Evolutionary conservation across 1,140 invertebrate genomes (phyloP), one percentile per base, ranked within the genome.

Genomic region (Hypothenemus hampei): DNA sequence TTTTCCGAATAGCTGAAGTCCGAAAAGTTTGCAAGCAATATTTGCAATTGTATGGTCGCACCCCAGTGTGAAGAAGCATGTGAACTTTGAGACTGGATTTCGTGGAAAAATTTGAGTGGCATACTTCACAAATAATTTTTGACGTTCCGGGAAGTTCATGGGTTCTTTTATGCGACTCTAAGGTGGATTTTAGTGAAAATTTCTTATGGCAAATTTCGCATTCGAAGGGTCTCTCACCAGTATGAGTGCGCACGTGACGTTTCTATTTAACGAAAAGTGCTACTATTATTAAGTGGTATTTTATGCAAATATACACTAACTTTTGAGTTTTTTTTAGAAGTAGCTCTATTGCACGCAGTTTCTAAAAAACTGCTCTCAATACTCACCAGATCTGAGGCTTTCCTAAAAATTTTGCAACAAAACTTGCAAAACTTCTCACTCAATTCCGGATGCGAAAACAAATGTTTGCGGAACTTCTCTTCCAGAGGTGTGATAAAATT

Each of bases 11-110:
- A 5, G 83, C 83, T 2, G 81, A 78, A 1, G 85, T 88, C 65
- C 84, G 69, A 64, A 87, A 89, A 45, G 73, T 71, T 18, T 77
- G 69, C 21, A 78, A 74, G 58, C 81, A 83, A n/a, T 78, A 69
- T 2, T 72, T 62, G 62, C 81, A 83, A 15, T 70, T 65, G 62
- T 80, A 83, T 0, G 83, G 82, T 23, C 82, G 63, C 55, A 81
- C 79, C 21, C 83, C 65, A 54, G 63, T 66, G 45, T 65, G 62
- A 13, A 66, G 29, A 1, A 54, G 29, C 81, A 87, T 85, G 64
- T 88, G 86, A 10, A 87, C 80, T 65, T 84, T 85, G 0, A 87
- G 68, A 50, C 77, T 80, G 3, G 80, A 79, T 57, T 80, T 81
- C 0, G 79, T 80, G 6, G 80, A 73, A 63, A 83, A 84, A 18